A percentile compares a stretch with the other conserved stretches of the same genome.
These are phyloP conservation scores for Pyrrhia umbra DNA, from an alignment of 2,888 invertebrate genomes.

Conservation along the genomic window DNA sequence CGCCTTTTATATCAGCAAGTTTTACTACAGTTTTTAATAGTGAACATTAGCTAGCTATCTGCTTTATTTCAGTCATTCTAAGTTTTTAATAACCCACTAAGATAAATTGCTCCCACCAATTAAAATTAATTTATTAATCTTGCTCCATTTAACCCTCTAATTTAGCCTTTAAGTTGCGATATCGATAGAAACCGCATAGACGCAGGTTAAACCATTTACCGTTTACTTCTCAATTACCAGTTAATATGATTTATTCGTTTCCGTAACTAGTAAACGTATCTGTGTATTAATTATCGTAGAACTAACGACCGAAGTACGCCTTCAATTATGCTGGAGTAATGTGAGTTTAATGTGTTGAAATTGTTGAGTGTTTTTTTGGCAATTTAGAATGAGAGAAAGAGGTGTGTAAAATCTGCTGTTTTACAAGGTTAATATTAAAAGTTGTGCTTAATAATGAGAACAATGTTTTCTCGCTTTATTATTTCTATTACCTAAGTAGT, in stretches of 20 bases:
- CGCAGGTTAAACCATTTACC: conserved; percentile 39
- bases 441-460: no score
- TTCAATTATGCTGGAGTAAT: conserved; percentile 14
- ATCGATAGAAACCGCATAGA: conserved; percentile 26
- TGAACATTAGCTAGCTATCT: no score
- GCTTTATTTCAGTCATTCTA: no score
- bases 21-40: no score
- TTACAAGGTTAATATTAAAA: no score
- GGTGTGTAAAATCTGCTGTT: no score
- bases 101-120: conserved; percentile 4
- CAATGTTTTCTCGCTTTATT: no score
- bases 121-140: conserved; percentile 13
- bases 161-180: conserved; percentile 17
- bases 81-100: not conserved
- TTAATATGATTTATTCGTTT: conserved; percentile 73
- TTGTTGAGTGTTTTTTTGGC: not conserved
- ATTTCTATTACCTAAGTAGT: no score
- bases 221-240: conserved; percentile 42
- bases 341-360: not conserved
- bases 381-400: no score
- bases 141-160: conserved; percentile 15
- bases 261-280: conserved; percentile 65
- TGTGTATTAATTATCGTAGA: conserved; percentile 76
- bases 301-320: conserved; percentile 58
- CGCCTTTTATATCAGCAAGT: no score